phyloP scores from a whole-genome alignment of 2,888 invertebrate genomes.

The Catocala nupta region DNA sequence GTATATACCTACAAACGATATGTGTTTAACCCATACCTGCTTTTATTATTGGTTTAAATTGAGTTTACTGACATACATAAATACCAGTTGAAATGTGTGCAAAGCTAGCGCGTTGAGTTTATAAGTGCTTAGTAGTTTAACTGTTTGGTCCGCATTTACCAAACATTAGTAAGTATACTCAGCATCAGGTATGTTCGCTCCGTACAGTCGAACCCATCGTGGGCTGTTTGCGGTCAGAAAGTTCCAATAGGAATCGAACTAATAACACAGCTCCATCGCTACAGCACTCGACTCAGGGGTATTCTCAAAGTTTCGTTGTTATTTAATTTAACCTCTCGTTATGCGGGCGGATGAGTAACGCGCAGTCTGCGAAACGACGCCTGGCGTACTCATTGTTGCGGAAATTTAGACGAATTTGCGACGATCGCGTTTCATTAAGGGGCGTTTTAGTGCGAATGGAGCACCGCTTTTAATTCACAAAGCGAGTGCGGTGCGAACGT shows the following conservation, averaged over 20 bases:
- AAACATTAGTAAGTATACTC: slow-evolving; percentile 13
- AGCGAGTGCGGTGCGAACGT: slow-evolving; percentile 74
- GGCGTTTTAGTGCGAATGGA: slow-evolving; percentile 78
- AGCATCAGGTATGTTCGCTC: slow-evolving; percentile 24
- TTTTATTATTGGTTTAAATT: slow-evolving; percentile 21
- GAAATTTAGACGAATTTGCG: slow-evolving; percentile 83
- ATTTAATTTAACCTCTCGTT: slow-evolving; percentile 84
- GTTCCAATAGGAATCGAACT: slow-evolving; percentile 73
- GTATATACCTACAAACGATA: slow-evolving; percentile 1
- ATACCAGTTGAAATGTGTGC: slow-evolving; percentile 28
- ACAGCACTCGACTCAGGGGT: slow-evolving; percentile 54
- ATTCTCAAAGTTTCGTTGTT: slow-evolving; percentile 78
- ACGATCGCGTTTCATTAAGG: slow-evolving; percentile 83
- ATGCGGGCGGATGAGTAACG: slow-evolving; percentile 76
- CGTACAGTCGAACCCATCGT: slow-evolving; percentile 51
- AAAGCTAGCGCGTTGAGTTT: slow-evolving; percentile 20
- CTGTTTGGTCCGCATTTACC: slow-evolving; percentile 17
- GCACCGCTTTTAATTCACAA: slow-evolving; percentile 79
- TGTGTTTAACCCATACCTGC: slow-evolving; percentile 12
- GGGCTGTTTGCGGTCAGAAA: slow-evolving; percentile 74
- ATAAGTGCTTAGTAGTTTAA: slow-evolving; percentile 26
- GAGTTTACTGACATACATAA: slow-evolving; percentile 38
- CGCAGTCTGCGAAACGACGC: slow-evolving; percentile 72
- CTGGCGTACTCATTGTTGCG: slow-evolving; percentile 77
- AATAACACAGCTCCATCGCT: slow-evolving; percentile 63